Percentiles rank a stretch among this genome's conserved stretches.
Evolutionary conservation across 2,113 vertebrate species (phyloP).

Genomic region (Poeciliopsis prolifica): DNA sequence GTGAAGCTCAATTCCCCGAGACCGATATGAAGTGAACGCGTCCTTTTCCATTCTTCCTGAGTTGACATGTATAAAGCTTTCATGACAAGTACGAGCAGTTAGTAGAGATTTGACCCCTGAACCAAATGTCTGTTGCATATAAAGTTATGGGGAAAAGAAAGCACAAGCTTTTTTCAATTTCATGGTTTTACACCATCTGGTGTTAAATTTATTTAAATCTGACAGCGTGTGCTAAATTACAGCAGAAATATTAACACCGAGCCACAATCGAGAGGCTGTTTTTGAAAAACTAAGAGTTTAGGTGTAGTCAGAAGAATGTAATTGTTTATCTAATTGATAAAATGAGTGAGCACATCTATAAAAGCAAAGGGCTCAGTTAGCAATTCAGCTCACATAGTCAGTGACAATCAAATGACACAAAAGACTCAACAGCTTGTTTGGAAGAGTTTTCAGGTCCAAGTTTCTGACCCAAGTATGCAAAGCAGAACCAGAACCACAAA

Average conservation of each 20-base stretch:
- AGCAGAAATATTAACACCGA: neutral
- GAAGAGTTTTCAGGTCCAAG: too few relatives aligned
- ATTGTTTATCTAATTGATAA: neutral
- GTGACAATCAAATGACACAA: too few relatives aligned
- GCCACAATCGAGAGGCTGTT: too few relatives aligned
- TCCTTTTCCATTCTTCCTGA: conserved; percentile 9
- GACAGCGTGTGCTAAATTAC: too few relatives aligned
- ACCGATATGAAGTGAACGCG: conserved; percentile 16
- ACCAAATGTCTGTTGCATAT: neutral
- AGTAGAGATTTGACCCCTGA: neutral
- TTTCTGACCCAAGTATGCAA: neutral
- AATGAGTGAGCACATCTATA: neutral
- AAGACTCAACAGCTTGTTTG: too few relatives aligned
- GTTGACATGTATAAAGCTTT: conserved; percentile 5
- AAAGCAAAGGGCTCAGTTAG: neutral
- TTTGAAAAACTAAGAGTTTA: too few relatives aligned
- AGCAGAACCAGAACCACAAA: neutral
- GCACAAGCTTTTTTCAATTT: neutral
- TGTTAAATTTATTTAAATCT: too few relatives aligned
- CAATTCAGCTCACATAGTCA: too few relatives aligned
- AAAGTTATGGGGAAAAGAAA: neutral
- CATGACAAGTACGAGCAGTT: neutral
- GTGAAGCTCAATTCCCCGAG: conserved; percentile 22
- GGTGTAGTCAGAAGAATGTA: neutral
- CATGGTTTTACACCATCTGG: neutral